A percentile compares a stretch with the other conserved stretches of the same genome.
Conservation (phyloP, 2,888 invertebrate genomes). For the Chrysolina americana region DNA sequence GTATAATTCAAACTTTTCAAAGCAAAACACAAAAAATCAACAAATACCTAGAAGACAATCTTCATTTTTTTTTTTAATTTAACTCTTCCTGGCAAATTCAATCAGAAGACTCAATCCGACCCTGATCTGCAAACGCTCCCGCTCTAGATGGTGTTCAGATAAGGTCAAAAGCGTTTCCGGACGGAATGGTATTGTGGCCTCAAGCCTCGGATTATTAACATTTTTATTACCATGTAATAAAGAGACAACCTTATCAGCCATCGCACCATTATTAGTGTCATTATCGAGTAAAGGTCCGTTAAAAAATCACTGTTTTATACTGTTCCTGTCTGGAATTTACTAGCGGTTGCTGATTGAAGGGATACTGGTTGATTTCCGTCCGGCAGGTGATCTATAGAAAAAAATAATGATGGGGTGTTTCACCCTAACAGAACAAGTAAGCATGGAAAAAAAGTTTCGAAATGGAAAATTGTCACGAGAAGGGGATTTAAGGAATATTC, state of each 20-base stretch:
- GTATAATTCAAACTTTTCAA: too few species aligned
- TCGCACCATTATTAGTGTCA: slow-evolving; percentile 8
- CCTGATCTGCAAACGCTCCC: background rate
- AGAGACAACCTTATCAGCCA: slow-evolving; percentile 1
- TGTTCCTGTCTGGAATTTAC: background rate
- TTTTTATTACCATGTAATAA: slow-evolving; percentile 14
- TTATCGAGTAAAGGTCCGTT: background rate
- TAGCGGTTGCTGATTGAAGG: background rate
- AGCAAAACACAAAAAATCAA: too few species aligned
- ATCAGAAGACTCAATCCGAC: too few species aligned
- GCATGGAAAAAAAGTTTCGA: too few species aligned
- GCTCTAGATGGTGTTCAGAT: slow-evolving; percentile 12
- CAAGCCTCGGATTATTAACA: slow-evolving; percentile 8
- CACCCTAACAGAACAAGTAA: background rate
- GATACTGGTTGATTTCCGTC: background rate
- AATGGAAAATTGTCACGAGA: too few species aligned
- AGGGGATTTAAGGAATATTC: too few species aligned
- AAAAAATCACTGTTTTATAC: slow-evolving; percentile 13
- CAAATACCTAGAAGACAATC: too few species aligned
- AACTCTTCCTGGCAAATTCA: too few species aligned
- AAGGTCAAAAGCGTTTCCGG: slow-evolving; percentile 16
- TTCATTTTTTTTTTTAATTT: too few species aligned
- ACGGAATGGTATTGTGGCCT: background rate
- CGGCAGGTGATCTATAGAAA: background rate
- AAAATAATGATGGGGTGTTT: background rate